phyloP scores from a whole-genome alignment of 2,113 vertebrate genomes.

The Cromileptes altivelis region DNA sequence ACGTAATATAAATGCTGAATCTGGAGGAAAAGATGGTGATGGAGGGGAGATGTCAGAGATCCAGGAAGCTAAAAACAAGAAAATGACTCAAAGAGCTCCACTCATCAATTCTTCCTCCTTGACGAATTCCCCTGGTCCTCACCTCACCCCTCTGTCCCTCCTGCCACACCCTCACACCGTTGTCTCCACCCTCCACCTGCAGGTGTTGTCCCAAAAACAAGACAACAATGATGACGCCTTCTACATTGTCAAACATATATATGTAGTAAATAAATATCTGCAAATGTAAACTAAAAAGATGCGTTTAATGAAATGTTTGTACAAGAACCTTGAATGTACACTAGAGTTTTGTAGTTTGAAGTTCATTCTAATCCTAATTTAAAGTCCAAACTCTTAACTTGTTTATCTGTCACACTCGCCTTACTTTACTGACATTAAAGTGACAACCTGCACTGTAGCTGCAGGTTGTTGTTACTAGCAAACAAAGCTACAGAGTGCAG shows the following conservation, averaged over 20 bases:
- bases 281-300: too few species aligned
- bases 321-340: too few species aligned
- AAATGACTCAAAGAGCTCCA: not conserved
- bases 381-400: too few species aligned
- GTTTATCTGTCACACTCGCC: too few species aligned
- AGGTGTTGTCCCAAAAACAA: slow-evolving; percentile 15
- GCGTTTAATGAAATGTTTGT: too few species aligned
- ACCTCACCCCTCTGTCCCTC: slow-evolving; percentile 3
- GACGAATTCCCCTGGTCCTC: not conserved
- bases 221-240: not conserved
- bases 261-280: not conserved
- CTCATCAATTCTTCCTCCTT: slow-evolving; percentile 7
- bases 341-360: too few species aligned
- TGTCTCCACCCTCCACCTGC: slow-evolving; percentile 53
- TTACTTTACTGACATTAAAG: too few species aligned
- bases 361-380: too few species aligned
- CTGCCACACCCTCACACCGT: not conserved
- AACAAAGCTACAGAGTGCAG: too few species aligned
- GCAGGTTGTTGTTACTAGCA: too few species aligned
- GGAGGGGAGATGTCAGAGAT: not conserved
- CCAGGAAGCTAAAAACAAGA: not conserved
- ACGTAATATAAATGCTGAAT: not conserved
- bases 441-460: too few species aligned
- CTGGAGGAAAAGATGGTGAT: not conserved
- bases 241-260: not conserved